Evolutionary conservation across 2,888 invertebrate species (phyloP).

Genomic region (Empis stercorea): DNA sequence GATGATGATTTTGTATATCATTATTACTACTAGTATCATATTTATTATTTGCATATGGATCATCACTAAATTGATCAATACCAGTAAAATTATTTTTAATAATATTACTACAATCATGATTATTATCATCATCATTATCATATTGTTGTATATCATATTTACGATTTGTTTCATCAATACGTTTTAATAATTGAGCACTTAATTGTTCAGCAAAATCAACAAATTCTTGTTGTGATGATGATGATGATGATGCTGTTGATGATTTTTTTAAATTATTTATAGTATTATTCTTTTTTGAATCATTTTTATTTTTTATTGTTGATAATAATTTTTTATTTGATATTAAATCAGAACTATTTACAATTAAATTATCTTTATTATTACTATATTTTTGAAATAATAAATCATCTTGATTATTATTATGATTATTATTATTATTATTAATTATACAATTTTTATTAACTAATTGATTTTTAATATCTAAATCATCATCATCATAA

Average conservation of each 20-base stretch:
- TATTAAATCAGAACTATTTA: not conserved
- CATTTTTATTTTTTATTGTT: not conserved
- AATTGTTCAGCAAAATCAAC: slow-evolving; percentile 70
- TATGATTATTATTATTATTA: not conserved
- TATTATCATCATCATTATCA: slow-evolving; percentile 18
- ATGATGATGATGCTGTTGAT: not conserved
- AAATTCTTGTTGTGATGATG: slow-evolving; percentile 44
- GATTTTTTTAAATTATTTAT: not conserved
- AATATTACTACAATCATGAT: slow-evolving; percentile 22
- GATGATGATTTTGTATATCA: too few species aligned
- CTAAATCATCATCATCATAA: too few species aligned
- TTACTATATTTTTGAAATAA: not conserved
- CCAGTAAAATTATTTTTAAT: slow-evolving; percentile 26
- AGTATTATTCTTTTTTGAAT: not conserved
- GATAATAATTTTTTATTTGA: not conserved
- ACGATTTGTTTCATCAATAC: slow-evolving; percentile 46
- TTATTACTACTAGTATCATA: slow-evolving; percentile 30
- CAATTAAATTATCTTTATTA: not conserved
- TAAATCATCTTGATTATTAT: too few species aligned
- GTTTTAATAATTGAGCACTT: slow-evolving; percentile 66
- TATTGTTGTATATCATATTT: not conserved
- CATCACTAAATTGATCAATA: slow-evolving; percentile 22
- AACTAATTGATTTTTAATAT: too few species aligned
- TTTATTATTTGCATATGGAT: slow-evolving; percentile 14
- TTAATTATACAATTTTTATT: too few species aligned